phyloP scores from a whole-genome alignment of 2,888 invertebrate species.

The Lathronympha strigana region DNA sequence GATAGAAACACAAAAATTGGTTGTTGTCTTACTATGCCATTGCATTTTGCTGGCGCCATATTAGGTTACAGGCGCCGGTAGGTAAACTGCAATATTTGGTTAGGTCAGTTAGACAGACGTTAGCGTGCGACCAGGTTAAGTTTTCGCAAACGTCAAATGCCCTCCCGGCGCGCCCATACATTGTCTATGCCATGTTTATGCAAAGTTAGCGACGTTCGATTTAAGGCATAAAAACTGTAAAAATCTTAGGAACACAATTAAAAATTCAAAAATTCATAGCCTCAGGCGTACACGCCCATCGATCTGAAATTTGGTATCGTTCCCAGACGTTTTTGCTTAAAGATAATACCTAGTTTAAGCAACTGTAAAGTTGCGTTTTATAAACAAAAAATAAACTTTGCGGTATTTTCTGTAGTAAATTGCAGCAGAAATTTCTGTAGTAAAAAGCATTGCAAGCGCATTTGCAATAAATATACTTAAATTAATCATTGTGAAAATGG shows the following conservation, averaged over 20 bases:
- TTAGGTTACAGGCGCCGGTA: conserved; percentile 78
- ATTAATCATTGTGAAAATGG: conserved; percentile 28
- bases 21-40: conserved; percentile 14
- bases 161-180: too few species aligned
- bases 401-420: background rate
- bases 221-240: too few species aligned
- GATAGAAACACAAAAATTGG: background rate
- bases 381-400: conserved; percentile 1
- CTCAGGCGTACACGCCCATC: too few species aligned
- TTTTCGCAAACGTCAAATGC: too few species aligned
- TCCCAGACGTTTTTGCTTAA: too few species aligned
- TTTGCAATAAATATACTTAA: conserved; percentile 25
- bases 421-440: background rate
- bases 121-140: too few species aligned
- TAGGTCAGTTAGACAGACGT: conserved; percentile 58
- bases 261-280: background rate
- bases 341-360: too few species aligned
- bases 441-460: background rate
- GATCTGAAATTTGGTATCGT: too few species aligned
- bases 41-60: conserved; percentile 47
- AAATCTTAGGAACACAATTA: too few species aligned
- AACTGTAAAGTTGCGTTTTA: background rate
- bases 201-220: too few species aligned
- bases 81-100: conserved; percentile 77
- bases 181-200: too few species aligned